Conservation (phyloP, 1,140 invertebrate genomes). For the Pogonomyrmex californicus region DNA sequence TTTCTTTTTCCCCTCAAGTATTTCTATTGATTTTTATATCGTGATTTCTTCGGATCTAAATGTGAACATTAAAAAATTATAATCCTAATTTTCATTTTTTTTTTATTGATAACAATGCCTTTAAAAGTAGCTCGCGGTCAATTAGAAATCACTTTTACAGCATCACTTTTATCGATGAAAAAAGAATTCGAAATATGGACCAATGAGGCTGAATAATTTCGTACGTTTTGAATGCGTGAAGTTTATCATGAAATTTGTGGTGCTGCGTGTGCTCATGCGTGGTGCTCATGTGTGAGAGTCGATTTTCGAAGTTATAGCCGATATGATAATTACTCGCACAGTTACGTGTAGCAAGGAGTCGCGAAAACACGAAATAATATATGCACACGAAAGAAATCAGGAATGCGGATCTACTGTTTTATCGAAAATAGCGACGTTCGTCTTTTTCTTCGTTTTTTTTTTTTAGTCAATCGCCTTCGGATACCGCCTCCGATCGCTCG, state of each 20-base stretch:
- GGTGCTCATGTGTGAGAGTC: background rate
- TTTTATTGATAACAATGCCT: no score
- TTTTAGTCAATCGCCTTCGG: background rate
- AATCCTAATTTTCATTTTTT: background rate
- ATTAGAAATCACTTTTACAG: no score
- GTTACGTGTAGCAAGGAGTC: background rate
- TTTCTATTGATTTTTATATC: background rate
- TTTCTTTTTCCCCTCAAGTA: background rate
- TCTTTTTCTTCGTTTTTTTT: conserved; percentile 16
- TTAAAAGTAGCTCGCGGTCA: no score
- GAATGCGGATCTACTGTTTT: conserved; percentile 33
- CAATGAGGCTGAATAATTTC: background rate
- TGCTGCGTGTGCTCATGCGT: no score
- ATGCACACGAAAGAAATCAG: background rate
- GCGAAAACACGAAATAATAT: conserved; percentile 28
- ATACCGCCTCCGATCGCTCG: conserved; percentile 46
- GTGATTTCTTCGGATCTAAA: background rate
- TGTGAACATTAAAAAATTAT: background rate
- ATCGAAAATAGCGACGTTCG: conserved; percentile 16
- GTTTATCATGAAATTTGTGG: conserved; percentile 10
- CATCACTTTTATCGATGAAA: no score
- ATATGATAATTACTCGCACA: conserved; percentile 21
- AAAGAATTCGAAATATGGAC: no score
- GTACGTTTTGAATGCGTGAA: no score
- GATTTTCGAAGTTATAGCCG: conserved; percentile 12